Base-by-base conservation (phyloP, 2,113 vertebrate species). In the Lepus americanus region DNA sequence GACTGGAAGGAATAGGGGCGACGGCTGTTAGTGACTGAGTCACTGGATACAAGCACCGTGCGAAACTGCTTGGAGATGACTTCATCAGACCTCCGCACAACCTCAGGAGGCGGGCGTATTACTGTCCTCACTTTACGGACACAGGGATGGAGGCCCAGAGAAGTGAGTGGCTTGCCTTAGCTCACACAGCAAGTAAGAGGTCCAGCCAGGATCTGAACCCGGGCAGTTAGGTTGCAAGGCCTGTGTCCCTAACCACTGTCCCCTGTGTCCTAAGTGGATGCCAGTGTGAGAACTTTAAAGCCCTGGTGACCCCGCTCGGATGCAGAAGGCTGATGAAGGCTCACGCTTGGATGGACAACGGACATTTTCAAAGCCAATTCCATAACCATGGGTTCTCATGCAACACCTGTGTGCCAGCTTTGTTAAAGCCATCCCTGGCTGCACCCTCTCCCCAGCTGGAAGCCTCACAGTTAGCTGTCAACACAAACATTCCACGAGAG, bases 121-220 rank as follows among this genome's bases (percentile, higher is more conserved):
- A 87, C 25, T 49, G 16, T 36, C 27, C 80, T 20, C 29, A 27
- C 61, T 82, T 63, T 53, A 61, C 11, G 80, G 31, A 66, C 3
- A 36, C 31, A 73, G 81, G 87, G 77, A 87, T 14, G 10, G 63
- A 86, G 53, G 80, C 25, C 73, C n/a, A 87, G 76, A 90, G 51
- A n/a, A 22, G 31, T 36, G 25, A 80, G n/a, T 9, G 70, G 31
- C 22, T 53, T 33, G 61, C 59, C 31, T 70, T 36, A 49, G 69
- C 88, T 55, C 85, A 87, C 72, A 72, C 9, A 44, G 25, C 66
- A 19, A 72, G 1, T 33, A 72, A 91, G 80, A 0, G 36, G 72
- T 66, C 1, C 5, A 55, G 53, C 2, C 33, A 64, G 78, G 87
- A 77, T 51, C 70, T 29, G 84, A 78, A 69, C 3, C 11, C 67